Evolutionary conservation across 2,113 vertebrate species (phyloP), one percentile per base, ranked within the genome.

Genomic region (Triplophysa siluroides): DNA sequence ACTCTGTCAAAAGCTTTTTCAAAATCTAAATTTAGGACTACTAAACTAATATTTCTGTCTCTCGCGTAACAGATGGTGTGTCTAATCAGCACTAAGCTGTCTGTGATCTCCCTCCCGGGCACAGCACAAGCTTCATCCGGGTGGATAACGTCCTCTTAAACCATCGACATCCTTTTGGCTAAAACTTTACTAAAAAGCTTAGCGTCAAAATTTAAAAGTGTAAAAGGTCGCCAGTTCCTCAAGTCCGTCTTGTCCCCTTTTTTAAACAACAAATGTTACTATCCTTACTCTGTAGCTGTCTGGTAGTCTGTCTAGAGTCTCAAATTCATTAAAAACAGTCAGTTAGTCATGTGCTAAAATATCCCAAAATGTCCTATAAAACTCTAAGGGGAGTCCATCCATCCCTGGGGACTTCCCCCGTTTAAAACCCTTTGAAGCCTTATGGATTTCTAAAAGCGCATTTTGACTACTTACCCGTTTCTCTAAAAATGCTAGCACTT

Each of bases 131-230:
- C 43, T 83, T 86, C 81, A 79, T 81, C 83, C 4, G n/a, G 81
- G 79, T 81, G 78, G 26, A 85, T 87, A 29, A 85, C 45, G 4
- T 83, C 66, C 47, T 43, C 77, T 78, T 85, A 80, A 82, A 83
- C 68, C 0, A 26, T 61, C 8, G 58, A 77, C 64, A 85, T 82
- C 0, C 69, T 1, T 0, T n/a, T n/a, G n/a, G 64, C 1, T 82
- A 85, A 82, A 82, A 81, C 0, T 2, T 84, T 85, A 0, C 50
- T 82, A 76, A 83, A 87, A 62, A 64, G 41, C 18, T 82, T 85
- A 8, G 38, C 66, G 1, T 85, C 69, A 0, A 67, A 13, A 4
- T 85, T 75, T 78, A 81, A 87, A 78, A 85, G 43, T 0, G 74
- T 85, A 0, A 84, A 82, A 0, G 78, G 82, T 70, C 80, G 1